phyloP scores from a whole-genome alignment of 1,140 invertebrate species.

The Calliopsis andreniformis region DNA sequence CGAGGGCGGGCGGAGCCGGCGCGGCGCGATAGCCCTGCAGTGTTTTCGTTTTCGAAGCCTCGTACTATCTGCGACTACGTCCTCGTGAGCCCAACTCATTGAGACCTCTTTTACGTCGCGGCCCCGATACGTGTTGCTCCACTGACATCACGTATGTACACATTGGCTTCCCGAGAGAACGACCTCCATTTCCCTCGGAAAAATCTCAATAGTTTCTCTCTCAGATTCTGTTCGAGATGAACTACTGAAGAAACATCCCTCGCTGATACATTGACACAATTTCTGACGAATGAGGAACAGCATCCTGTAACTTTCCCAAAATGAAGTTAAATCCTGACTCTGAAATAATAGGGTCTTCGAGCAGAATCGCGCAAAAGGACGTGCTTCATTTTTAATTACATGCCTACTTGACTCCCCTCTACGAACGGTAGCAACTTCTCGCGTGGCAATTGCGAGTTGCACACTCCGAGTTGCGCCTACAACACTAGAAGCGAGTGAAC shows the following conservation, averaged over 20 bases:
- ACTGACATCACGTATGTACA: conserved; percentile 16
- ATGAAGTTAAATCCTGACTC: background rate
- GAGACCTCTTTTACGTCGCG: conserved; percentile 15
- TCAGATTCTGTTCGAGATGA: too few relatives aligned
- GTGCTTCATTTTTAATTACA: conserved; percentile 38
- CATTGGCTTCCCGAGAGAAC: background rate
- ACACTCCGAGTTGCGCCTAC: background rate
- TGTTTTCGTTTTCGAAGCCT: conserved; percentile 15
- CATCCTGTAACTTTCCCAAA: background rate
- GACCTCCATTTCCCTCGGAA: background rate
- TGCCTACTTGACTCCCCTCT: background rate
- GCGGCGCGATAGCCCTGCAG: conserved; percentile 26
- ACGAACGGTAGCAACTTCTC: too few relatives aligned
- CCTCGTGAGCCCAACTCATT: conserved; percentile 29
- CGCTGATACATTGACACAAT: too few relatives aligned
- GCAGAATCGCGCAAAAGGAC: background rate
- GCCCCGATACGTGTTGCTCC: conserved; percentile 39
- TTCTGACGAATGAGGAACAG: background rate
- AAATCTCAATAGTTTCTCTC: too few relatives aligned
- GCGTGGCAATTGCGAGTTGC: background rate
- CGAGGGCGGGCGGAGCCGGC: conserved; percentile 42
- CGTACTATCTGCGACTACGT: conserved; percentile 15
- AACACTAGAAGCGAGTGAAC: conserved; percentile 6
- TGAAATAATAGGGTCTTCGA: background rate
- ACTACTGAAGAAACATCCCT: too few relatives aligned